phyloP scores from a whole-genome alignment of 1,140 invertebrate genomes.

The Danaus plexippus region DNA sequence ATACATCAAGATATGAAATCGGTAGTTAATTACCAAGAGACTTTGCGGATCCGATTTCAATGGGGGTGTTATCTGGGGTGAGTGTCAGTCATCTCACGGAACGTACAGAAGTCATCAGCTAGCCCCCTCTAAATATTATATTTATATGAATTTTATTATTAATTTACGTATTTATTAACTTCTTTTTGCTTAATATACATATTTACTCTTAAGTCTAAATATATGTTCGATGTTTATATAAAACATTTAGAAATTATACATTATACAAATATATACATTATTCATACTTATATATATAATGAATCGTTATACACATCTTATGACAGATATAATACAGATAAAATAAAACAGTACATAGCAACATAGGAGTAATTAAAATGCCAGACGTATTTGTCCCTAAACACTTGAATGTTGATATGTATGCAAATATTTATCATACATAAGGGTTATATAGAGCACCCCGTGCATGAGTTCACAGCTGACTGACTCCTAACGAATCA shows the following conservation, averaged over 20 bases:
- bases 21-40: slow-evolving; percentile 70
- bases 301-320: no score
- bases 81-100: slow-evolving; percentile 28
- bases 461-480: slow-evolving; percentile 59
- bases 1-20: slow-evolving; percentile 70
- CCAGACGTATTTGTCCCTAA: slow-evolving; percentile 35
- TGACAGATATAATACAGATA: no score
- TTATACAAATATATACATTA: no score
- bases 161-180: no score
- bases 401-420: slow-evolving; percentile 52
- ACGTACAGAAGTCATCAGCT: not conserved
- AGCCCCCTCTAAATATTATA: no score
- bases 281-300: no score
- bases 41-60: slow-evolving; percentile 56
- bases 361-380: slow-evolving; percentile 26
- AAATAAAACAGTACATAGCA: no score
- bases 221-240: no score
- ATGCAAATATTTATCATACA: slow-evolving; percentile 67
- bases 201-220: no score
- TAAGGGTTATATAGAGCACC: slow-evolving; percentile 53
- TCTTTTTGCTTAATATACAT: no score
- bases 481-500: slow-evolving; percentile 65
- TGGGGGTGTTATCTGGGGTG: slow-evolving; percentile 33
- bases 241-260: no score
- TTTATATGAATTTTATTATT: no score